Evolutionary conservation across 2,113 vertebrate species (phyloP), one percentile per base, ranked within the genome.

Genomic region (Dolichotis patagonum): DNA sequence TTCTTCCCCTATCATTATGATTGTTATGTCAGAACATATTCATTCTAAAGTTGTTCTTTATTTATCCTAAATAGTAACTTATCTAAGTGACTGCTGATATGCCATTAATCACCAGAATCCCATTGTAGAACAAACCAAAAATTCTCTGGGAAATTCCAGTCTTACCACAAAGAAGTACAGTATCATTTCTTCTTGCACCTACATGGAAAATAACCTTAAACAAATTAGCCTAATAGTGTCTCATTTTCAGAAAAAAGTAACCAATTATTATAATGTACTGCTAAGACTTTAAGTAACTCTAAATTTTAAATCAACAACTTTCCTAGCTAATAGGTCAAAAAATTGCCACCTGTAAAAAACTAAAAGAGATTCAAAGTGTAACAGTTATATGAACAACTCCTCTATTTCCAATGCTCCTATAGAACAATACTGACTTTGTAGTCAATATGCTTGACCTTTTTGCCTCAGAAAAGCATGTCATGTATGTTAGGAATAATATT

Each of bases 121-220:
- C 5, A 20, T 46, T n/a, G 63, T 69, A 71, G 62, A 75, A 85
- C 32, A 75, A 81, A 78, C 49, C 43, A 78, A 49, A 78, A 78
- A 49, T 32, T 7, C 5, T 49, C 38, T 92, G 60, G 41, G 62
- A 86, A 86, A 82, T 83, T 93, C 58, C 11, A 97, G 5, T 46
- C 24, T 73, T 20, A 73, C 28, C 19, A 63, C 12, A 78, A 58
- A 11, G 35, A 92, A 85, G 80, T 87, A 62, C 3, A 89, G 22
- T 67, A 14, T 16, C 32, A 52, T 94, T 87, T 90, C 30, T 12
- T 93, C 75, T n/a, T 83, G 19, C 7, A 60, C 38, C 5, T 71
- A 73, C 28, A 28, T 38, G 43, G 73, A 92, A 90, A 91, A 86
- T 82, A 16, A 89, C 20, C n/a, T 84, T 87, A 84, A 63, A 78